Conservation (phyloP, 2,113 vertebrate genomes). For the Chrysemys picta region DNA sequence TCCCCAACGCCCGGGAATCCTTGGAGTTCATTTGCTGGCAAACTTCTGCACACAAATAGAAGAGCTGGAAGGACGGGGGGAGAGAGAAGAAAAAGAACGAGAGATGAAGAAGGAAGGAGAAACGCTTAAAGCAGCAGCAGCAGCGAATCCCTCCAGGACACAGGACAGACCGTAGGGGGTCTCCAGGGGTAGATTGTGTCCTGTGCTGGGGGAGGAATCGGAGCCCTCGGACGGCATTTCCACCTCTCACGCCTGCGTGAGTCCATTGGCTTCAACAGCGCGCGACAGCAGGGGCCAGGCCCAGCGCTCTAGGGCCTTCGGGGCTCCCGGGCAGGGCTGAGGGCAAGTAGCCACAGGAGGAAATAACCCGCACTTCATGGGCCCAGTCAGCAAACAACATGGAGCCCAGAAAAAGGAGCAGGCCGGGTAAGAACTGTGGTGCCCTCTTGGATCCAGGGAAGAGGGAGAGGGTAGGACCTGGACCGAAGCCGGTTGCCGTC, state of each 20-base stretch:
- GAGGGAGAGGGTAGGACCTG: background rate
- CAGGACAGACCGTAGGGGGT: background rate
- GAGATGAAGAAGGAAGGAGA: background rate
- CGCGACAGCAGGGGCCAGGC: background rate
- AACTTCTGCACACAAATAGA: conserved; percentile 91
- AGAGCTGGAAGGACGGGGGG: conserved; percentile 78
- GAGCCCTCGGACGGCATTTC: background rate
- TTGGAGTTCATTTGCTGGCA: conserved; percentile 86
- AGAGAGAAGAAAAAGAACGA: background rate
- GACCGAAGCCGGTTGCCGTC: background rate
- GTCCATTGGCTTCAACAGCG: background rate
- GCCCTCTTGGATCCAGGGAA: background rate
- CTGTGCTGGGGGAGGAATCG: background rate
- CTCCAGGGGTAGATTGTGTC: background rate
- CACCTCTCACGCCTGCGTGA: background rate
- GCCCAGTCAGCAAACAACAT: rapidly evolving
- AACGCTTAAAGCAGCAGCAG: rapidly evolving
- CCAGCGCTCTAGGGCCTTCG: background rate
- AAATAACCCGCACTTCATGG: no score
- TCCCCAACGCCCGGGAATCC: conserved; percentile 86
- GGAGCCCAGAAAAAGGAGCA: rapidly evolving
- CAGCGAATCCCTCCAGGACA: rapidly evolving
- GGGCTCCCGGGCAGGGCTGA: rapidly evolving
- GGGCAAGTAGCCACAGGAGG: background rate
- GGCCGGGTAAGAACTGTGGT: rapidly evolving